Percentiles rank a stretch among this genome's conserved stretches.
These are phyloP conservation scores for Bostrychus sinensis DNA, from an alignment of 2,113 vertebrate genomes.

Conservation along the genomic window DNA sequence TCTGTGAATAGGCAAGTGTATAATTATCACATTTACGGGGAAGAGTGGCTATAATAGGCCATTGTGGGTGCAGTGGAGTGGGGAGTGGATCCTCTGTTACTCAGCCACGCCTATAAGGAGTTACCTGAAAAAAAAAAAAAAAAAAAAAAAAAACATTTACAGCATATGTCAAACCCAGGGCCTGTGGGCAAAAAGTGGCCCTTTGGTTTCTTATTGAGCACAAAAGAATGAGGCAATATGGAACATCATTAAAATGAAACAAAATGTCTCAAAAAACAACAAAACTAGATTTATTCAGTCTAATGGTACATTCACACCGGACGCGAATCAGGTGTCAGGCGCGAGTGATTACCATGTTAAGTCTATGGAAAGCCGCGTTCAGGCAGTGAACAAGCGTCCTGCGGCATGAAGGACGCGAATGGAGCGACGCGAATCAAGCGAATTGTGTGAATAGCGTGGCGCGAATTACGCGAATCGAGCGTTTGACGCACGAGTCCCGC, in stretches of 20 bases:
- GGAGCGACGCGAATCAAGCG: too few species aligned
- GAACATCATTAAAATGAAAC: not conserved
- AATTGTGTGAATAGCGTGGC: too few species aligned
- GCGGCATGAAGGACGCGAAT: too few species aligned
- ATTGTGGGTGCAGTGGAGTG: conserved; percentile 52
- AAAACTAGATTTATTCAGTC: not conserved
- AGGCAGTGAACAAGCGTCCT: too few species aligned
- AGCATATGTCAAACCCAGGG: conserved; percentile 7
- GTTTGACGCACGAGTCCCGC: too few species aligned
- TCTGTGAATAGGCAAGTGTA: conserved; percentile 67
- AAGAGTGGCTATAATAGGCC: conserved; percentile 77
- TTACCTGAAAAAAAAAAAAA: conserved; percentile 19
- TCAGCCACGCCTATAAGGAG: conserved; percentile 39
- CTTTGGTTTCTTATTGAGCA: not conserved
- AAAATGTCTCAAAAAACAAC: not conserved
- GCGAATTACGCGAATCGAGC: too few species aligned
- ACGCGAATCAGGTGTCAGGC: too few species aligned
- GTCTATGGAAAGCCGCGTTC: too few species aligned
- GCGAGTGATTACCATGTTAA: too few species aligned
- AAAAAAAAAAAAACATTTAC: conserved; percentile 7
- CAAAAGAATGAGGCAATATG: not conserved
- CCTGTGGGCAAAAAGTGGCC: not conserved
- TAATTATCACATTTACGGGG: conserved; percentile 85
- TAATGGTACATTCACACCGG: too few species aligned
- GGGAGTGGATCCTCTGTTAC: conserved; percentile 49